Percentiles rank a stretch among this genome's conserved stretches.
These are phyloP conservation scores for Galaxias olidus DNA, from an alignment of 2,797 vertebrate species.

Conservation along the genomic window DNA sequence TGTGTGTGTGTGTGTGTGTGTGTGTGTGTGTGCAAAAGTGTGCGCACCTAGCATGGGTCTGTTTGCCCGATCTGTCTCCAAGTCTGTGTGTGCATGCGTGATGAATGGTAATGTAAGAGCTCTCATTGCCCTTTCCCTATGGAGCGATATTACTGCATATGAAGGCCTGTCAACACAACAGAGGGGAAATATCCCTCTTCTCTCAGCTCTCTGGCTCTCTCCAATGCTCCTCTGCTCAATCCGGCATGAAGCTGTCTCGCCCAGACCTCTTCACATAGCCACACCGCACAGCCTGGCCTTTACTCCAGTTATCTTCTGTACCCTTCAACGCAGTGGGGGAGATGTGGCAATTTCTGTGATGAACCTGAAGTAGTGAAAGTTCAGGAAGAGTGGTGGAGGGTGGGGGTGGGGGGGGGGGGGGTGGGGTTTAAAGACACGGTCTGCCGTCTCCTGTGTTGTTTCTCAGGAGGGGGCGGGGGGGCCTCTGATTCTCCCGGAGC, in stretches of 20 bases:
- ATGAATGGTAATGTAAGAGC: slow-evolving; percentile 39
- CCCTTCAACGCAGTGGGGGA: not conserved
- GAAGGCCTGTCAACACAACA: slow-evolving; percentile 44
- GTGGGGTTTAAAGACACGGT: too few relatives aligned
- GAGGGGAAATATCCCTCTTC: slow-evolving; percentile 29
- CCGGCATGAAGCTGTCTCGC: slow-evolving; percentile 8
- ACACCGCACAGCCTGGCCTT: not conserved
- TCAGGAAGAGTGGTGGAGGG: too few relatives aligned
- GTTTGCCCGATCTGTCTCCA: not conserved
- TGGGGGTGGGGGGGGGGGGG: too few relatives aligned
- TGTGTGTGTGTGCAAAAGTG: slow-evolving; percentile 7
- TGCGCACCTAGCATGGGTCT: not conserved
- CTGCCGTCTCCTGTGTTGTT: too few relatives aligned
- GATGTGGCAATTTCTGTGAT: slow-evolving; percentile 9
- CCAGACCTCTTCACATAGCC: slow-evolving; percentile 4
- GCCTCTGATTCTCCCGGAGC: too few relatives aligned
- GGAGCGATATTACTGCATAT: slow-evolving; percentile 33
- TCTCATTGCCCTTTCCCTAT: slow-evolving; percentile 37
- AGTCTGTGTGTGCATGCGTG: slow-evolving; percentile 1
- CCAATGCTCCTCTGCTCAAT: slow-evolving; percentile 10
- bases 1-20: slow-evolving; percentile 33
- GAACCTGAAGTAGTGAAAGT: too few relatives aligned
- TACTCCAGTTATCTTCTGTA: slow-evolving; percentile 9
- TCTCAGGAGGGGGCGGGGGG: too few relatives aligned
- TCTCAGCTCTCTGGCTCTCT: slow-evolving; percentile 7